A percentile compares a stretch with the other conserved stretches of the same genome.
Conservation (phyloP, 2,888 invertebrate species). For the Cephus pygmeus region DNA sequence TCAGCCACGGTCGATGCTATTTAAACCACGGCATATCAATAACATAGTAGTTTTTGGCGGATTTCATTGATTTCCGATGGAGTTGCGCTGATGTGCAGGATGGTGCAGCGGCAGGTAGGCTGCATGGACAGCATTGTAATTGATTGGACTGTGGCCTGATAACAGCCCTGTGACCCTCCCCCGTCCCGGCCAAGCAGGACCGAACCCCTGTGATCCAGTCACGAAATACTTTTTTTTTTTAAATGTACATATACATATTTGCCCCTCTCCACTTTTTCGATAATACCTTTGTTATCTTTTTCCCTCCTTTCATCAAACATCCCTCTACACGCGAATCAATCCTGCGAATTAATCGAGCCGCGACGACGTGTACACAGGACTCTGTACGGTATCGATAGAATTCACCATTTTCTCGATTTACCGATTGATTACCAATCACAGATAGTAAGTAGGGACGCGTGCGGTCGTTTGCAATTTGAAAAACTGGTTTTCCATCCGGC, state of each 20-base stretch:
- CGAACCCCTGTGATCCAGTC: constrained; percentile 22
- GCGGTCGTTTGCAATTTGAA: not conserved
- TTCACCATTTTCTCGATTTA: not conserved
- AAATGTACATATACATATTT: constrained; percentile 18
- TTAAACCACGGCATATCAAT: constrained; percentile 59
- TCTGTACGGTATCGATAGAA: not conserved
- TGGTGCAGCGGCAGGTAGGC: constrained; percentile 16
- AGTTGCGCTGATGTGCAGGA: constrained; percentile 47
- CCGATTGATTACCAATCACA: not conserved
- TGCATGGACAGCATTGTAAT: constrained; percentile 55
- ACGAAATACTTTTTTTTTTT: constrained; percentile 41
- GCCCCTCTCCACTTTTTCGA: constrained; percentile 6
- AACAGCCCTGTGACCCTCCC: constrained; percentile 46
- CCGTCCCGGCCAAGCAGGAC: constrained; percentile 16
- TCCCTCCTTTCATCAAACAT: constrained; percentile 13
- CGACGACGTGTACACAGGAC: not conserved
- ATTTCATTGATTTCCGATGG: constrained; percentile 62
- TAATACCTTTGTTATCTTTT: constrained; percentile 6
- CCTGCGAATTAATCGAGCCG: constrained; percentile 11
- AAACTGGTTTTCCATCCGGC: not conserved
- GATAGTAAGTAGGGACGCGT: not conserved
- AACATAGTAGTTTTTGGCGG: constrained; percentile 56
- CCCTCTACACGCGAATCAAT: not conserved
- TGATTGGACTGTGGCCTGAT: constrained; percentile 59
- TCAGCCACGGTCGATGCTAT: constrained; percentile 26